Evolutionary conservation across 2,888 invertebrate species (phyloP), one percentile per base, ranked within the genome.

Genomic region (Chymomyza amoena): DNA sequence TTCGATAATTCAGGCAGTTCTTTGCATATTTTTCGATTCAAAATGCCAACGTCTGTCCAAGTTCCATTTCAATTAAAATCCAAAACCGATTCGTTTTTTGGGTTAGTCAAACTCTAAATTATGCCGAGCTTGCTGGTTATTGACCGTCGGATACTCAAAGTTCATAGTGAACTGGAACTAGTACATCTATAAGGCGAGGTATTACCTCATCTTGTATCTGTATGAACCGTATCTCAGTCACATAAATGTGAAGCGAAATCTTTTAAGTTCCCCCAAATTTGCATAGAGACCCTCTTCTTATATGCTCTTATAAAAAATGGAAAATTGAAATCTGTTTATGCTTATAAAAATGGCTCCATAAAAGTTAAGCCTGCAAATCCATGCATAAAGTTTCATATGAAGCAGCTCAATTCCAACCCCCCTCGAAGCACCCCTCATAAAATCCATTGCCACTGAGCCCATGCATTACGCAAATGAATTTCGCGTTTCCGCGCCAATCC

Each of bases 381-480:
- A 63, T 65, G 73, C 75, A 84, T 88, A 84, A 84, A 84, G 67
- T 76, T 87, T 66, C 72, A 76, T 78, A 78, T 71, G 80, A 81
- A 75, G 71, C 70, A 73, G 66, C 28, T 72, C 70, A 65, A 65
- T 72, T 67, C 65, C 61, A 36, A 67, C 32, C 32, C 32, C 9
- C 6, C 32, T 32, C 6, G 13, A 0, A 13, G 39, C 10, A 45
- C 39, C 39, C 39, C 13, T 13, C 13, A 45, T 6, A 45, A 45
- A 45, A 45, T 4, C 39, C 39, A 45, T 45, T 45, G 39, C 39
- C 39, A 13, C 63, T 69, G 64, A 72, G 72, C 72, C 70, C 61
- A 62, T 71, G 82, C 85, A 85, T 85, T 85, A 85, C 78, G 89
- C 81, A 85, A 89, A 87, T 89, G 89, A 85, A 80, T 85, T 82